phyloP scores from a whole-genome alignment of 1,140 invertebrate genomes.

The Conus ventricosus region DNA sequence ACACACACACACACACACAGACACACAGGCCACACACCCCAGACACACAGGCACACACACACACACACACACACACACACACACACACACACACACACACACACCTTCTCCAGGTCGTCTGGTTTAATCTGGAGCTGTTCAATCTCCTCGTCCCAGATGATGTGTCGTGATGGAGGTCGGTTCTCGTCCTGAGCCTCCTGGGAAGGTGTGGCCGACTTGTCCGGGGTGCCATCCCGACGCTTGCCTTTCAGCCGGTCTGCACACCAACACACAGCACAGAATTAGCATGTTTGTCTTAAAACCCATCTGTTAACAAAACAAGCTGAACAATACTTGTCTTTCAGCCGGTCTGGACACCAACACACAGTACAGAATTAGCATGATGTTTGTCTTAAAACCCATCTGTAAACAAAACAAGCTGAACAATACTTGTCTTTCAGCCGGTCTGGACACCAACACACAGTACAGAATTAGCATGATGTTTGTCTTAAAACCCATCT shows the following conservation, averaged over 20 bases:
- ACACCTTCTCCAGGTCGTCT: slow-evolving; percentile 69
- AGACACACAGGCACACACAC: not conserved
- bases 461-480: too few species aligned
- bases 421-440: too few species aligned
- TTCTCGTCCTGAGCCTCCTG: slow-evolving; percentile 64
- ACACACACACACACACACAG: not conserved
- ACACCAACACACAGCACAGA: not conserved
- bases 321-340: not conserved
- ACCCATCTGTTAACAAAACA: not conserved
- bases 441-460: too few species aligned
- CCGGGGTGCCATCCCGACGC: slow-evolving; percentile 68
- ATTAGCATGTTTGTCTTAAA: not conserved
- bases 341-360: not conserved
- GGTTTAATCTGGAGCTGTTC: slow-evolving; percentile 69
- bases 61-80: not conserved
- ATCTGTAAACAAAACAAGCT: too few species aligned
- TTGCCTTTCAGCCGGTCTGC: slow-evolving; percentile 48
- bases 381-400: not conserved
- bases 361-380: not conserved
- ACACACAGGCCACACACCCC: not conserved
- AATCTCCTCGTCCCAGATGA: slow-evolving; percentile 72
- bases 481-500: too few species aligned
- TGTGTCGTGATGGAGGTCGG: slow-evolving; percentile 52
- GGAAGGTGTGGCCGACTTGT: slow-evolving; percentile 68
- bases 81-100: not conserved